These are phyloP conservation scores for Sinella curviseta DNA, from an alignment of 1,140 invertebrate species.

Conservation along the genomic window DNA sequence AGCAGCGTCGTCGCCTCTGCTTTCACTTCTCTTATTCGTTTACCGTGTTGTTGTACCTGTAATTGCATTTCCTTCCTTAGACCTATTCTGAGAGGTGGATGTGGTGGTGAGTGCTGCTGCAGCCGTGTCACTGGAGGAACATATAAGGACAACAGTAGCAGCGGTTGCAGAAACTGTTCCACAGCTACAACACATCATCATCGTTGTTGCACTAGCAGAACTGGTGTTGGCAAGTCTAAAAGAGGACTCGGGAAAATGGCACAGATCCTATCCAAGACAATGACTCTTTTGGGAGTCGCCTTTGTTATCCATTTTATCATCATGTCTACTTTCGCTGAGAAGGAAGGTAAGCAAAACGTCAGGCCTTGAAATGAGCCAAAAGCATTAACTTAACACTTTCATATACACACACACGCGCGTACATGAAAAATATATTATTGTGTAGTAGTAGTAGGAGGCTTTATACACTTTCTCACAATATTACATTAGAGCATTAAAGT, in stretches of 20 bases:
- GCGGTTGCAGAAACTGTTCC: background rate
- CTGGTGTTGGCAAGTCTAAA: background rate
- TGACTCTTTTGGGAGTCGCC: slow-evolving; percentile 43
- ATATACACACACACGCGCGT: background rate
- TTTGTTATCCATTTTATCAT: slow-evolving; percentile 48
- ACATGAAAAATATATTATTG: background rate
- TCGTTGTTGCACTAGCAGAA: background rate
- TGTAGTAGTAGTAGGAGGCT: background rate
- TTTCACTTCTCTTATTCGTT: background rate
- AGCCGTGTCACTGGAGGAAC: background rate
- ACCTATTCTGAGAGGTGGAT: background rate
- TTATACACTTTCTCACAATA: background rate
- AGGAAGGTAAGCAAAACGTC: slow-evolving; percentile 37
- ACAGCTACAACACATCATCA: background rate
- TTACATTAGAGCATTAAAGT: background rate
- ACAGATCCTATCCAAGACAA: slow-evolving; percentile 43
- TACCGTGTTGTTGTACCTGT: slow-evolving; percentile 4
- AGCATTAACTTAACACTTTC: background rate
- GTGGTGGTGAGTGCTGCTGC: background rate
- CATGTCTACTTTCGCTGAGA: slow-evolving; percentile 44
- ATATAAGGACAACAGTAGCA: background rate
- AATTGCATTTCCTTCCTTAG: slow-evolving; percentile 9
- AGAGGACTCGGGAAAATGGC: slow-evolving; percentile 39
- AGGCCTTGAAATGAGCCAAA: background rate
- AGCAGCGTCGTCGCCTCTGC: background rate